Conservation (phyloP, 2,888 invertebrate genomes). For the Chrysopilus asiliformis region DNA sequence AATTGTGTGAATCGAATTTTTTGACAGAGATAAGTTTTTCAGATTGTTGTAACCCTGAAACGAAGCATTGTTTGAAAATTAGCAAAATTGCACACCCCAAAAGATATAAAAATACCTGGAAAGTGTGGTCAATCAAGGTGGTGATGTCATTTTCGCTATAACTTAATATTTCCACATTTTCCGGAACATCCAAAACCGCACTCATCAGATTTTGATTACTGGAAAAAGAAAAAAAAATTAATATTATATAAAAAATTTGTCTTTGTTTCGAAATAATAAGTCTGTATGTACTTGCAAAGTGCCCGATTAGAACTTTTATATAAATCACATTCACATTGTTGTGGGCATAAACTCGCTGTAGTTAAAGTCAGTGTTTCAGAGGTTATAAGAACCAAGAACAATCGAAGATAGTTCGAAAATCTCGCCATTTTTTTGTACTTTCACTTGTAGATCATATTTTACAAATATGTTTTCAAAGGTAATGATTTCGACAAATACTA, state of each 20-base stretch:
- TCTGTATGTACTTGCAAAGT: slow-evolving; percentile 28
- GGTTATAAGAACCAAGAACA: no score
- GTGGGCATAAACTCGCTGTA: slow-evolving; percentile 26
- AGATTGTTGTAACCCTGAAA: slow-evolving; percentile 24
- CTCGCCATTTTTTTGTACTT: no score
- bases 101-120: slow-evolving; percentile 38
- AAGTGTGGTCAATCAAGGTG: slow-evolving; percentile 45
- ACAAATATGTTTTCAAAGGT: no score
- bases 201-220: slow-evolving; percentile 45
- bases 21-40: slow-evolving; percentile 30
- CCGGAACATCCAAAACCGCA: slow-evolving; percentile 45
- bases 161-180: slow-evolving; percentile 45
- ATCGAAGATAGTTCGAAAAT: no score
- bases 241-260: slow-evolving; percentile 5
- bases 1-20: slow-evolving; percentile 49
- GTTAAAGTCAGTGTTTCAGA: no score
- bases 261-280: no score
- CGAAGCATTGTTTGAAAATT: neutral
- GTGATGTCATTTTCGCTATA: slow-evolving; percentile 48
- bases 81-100: neutral
- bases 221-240: slow-evolving; percentile 17
- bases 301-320: slow-evolving; percentile 27
- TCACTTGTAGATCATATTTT: no score
- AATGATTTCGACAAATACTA: no score
- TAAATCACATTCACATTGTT: slow-evolving; percentile 27